phyloP scores from a whole-genome alignment of 2,113 vertebrate species.

The Thamnophis sirtalis region DNA sequence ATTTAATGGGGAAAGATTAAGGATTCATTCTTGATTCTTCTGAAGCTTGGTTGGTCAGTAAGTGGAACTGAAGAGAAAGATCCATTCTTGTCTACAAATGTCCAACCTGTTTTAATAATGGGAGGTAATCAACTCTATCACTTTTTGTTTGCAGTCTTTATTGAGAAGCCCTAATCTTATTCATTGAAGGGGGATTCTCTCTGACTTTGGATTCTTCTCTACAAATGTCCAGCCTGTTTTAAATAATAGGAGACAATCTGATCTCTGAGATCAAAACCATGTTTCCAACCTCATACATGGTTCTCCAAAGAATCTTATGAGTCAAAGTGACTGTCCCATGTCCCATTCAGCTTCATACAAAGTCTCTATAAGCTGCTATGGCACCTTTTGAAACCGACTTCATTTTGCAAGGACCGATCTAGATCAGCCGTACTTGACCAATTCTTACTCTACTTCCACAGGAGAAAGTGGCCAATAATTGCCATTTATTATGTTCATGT shows the following conservation, averaged over 20 bases:
- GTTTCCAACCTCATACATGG: not conserved
- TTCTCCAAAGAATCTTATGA: not conserved
- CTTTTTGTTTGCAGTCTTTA: not conserved
- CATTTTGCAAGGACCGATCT: not conserved
- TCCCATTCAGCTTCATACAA: not conserved
- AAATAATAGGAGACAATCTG: too few relatives aligned
- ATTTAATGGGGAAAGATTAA: not conserved
- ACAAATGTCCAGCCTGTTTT: too few relatives aligned
- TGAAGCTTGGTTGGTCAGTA: not conserved
- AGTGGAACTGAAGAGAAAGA: not conserved
- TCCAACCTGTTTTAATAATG: not conserved
- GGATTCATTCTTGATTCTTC: not conserved
- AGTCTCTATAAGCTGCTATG: not conserved
- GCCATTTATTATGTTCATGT: not conserved
- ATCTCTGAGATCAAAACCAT: not conserved
- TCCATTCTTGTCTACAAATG: not conserved
- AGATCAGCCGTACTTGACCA: not conserved
- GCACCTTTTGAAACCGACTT: not conserved
- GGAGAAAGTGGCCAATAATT: not conserved
- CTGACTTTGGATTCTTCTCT: not conserved
- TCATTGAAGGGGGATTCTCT: not conserved
- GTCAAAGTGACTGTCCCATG: not conserved
- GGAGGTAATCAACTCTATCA: not conserved
- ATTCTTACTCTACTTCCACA: not conserved
- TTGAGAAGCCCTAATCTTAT: not conserved